These are phyloP conservation scores for Mormyrus iriodes DNA, from an alignment of 2,113 vertebrate genomes.

Conservation along the genomic window DNA sequence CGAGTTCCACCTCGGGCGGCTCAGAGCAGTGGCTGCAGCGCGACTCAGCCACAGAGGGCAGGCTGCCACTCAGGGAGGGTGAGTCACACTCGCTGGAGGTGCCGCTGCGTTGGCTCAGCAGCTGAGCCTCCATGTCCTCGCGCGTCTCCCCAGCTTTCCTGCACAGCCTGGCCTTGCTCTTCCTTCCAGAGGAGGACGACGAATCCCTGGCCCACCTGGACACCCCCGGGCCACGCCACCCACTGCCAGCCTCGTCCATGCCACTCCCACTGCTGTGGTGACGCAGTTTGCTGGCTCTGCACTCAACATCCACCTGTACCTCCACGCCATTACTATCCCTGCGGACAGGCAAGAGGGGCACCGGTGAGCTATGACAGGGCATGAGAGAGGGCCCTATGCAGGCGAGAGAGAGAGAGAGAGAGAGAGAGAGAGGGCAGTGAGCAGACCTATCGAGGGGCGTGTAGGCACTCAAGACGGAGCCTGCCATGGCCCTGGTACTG, in stretches of 20 bases:
- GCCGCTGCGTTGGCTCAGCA: constrained; percentile 84
- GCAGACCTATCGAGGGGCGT: constrained; percentile 86
- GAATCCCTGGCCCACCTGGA: constrained; percentile 67
- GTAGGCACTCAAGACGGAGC: constrained; percentile 91
- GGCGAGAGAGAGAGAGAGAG: not conserved
- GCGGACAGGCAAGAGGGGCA: not conserved
- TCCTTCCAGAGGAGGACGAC: constrained; percentile 67
- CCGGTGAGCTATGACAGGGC: not conserved
- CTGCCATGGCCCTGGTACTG: constrained; percentile 98
- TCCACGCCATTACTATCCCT: constrained; percentile 93
- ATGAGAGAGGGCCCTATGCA: not conserved
- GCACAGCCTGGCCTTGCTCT: constrained; percentile 74
- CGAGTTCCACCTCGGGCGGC: constrained; percentile 71
- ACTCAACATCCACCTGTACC: constrained; percentile 93
- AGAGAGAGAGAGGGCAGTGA: not conserved
- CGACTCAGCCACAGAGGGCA: constrained; percentile 83
- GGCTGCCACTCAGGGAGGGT: constrained; percentile 88
- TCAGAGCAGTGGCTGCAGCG: constrained; percentile 87
- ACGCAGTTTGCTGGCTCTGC: constrained; percentile 79
- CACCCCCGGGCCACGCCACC: constrained; percentile 47
- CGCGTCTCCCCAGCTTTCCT: constrained; percentile 78
- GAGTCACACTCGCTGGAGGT: constrained; percentile 95
- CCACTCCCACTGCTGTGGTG: constrained; percentile 90
- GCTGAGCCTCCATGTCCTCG: constrained; percentile 83
- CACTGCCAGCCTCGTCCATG: constrained; percentile 67